A percentile compares a stretch with the other conserved stretches of the same genome.
These are phyloP conservation scores for Pseudomyrmex concolor DNA, from an alignment of 1,140 invertebrate genomes.

Conservation along the genomic window DNA sequence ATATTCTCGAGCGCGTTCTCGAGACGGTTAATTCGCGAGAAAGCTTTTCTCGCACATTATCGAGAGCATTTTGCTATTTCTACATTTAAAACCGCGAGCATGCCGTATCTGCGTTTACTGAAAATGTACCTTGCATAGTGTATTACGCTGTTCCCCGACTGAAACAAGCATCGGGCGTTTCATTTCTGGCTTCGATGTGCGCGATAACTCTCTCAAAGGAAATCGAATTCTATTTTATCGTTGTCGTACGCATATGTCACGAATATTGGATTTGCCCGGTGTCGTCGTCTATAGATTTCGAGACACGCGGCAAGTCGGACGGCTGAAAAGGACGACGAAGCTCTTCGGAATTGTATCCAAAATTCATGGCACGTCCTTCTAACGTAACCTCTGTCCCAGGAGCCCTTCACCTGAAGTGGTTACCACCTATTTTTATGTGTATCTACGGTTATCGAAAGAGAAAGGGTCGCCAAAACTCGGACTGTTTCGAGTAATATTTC, in stretches of 20 bases:
- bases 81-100: background rate
- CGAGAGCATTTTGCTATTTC: background rate
- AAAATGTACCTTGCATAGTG: too few species aligned
- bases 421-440: conserved; percentile 53
- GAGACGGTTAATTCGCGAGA: background rate
- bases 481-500: background rate
- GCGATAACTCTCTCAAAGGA: background rate
- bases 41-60: background rate
- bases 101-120: background rate
- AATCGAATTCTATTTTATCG: conserved; percentile 58
- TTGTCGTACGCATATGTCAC: background rate
- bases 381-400: conserved; percentile 41
- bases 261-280: conserved; percentile 47
- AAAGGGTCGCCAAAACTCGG: conserved; percentile 17
- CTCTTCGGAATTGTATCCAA: conserved; percentile 17
- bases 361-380: conserved; percentile 65
- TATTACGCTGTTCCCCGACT: background rate
- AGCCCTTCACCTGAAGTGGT: conserved; percentile 63
- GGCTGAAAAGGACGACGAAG: background rate
- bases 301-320: conserved; percentile 10
- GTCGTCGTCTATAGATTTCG: conserved; percentile 51
- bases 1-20: background rate
- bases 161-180: conserved; percentile 9
- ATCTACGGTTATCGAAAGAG: conserved; percentile 44
- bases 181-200: background rate